Evolutionary conservation across 92 coral and sea anemone species (phyloP), one percentile per base, ranked within the genome.

Genomic region (Zoanthus solanderi): DNA sequence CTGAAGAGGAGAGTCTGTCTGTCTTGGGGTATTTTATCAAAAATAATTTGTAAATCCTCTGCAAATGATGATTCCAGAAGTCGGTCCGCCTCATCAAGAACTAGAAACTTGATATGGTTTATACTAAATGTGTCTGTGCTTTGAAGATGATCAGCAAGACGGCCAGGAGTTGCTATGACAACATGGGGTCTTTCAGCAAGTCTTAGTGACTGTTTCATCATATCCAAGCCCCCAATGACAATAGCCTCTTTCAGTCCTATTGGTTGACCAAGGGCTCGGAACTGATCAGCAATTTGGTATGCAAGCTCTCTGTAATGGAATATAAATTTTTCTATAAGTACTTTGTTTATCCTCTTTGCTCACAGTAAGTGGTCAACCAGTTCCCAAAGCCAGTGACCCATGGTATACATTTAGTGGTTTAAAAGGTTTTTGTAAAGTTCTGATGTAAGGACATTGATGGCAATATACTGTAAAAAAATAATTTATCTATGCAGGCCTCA

Each of bases 161-260:
- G 87, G 65, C 99, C 99, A 61, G 99, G 99, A 28, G 99, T 97
- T 92, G 98, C 99, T 92, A 97, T 94, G 92, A 97, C 94, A 92
- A 97, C 95, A 94, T 97, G 99, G 11, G 99, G 99, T 65, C 90
- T 93, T 45, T 91, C 84, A 0, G 98, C 97, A 48, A 97, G 95
- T 4, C 87, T 75, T 63, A 97, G 82, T 30, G 98, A 94, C 80
- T 97, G 99, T 50, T 96, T 97, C 99, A 97, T 97, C 98, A 95
- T 97, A 76, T 95, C 97, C 86, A 97, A 85, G 18, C 99, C 99
- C 0, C 99, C 99, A 34, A 96, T 92, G 23, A 94, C 85, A 12
- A 97, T 97, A 67, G 93, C 92, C 23, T 90, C 93, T 83, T 95
- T 96, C 23, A 97, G 83, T 44, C 96, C 95, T 42, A 95, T 95